Percentiles rank a stretch among this genome's conserved stretches.
phyloP scores from a whole-genome alignment of 2,113 vertebrate species.

The Syngnathus typhle region DNA sequence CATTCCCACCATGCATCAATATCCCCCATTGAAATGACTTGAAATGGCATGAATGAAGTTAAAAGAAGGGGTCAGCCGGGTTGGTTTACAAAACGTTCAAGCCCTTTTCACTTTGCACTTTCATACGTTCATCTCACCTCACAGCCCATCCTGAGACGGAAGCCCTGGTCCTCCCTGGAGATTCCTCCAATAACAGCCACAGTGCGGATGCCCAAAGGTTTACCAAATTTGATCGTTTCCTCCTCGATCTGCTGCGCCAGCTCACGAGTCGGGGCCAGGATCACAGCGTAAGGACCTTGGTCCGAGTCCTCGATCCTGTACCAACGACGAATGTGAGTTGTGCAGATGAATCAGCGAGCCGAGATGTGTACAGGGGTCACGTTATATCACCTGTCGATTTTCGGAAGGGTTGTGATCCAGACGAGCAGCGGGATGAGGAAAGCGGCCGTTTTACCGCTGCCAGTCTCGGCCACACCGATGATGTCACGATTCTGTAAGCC shows the following conservation, averaged over 20 bases:
- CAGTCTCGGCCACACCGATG: slow-evolving; percentile 94
- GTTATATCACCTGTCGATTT: slow-evolving; percentile 83
- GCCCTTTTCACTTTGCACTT: too few species aligned
- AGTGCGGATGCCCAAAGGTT: slow-evolving; percentile 90
- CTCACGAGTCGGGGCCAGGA: slow-evolving; percentile 94
- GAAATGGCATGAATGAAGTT: background rate
- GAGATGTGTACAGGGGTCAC: background rate
- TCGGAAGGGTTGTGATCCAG: slow-evolving; percentile 97
- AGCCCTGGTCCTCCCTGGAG: slow-evolving; percentile 96
- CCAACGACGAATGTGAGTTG: background rate
- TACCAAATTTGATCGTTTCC: slow-evolving; percentile 97
- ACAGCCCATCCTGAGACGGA: slow-evolving; percentile 94
- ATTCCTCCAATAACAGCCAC: slow-evolving; percentile 97
- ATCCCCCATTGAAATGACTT: background rate
- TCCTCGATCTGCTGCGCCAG: slow-evolving; percentile 98
- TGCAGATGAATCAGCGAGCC: background rate
- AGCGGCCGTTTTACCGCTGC: slow-evolving; percentile 95
- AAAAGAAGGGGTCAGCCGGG: too few species aligned
- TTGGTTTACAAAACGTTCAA: too few species aligned
- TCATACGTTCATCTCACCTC: slow-evolving; percentile 72
- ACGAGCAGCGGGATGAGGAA: slow-evolving; percentile 95
- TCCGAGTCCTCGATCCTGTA: slow-evolving; percentile 93
- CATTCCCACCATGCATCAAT: background rate
- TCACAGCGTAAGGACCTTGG: slow-evolving; percentile 95
- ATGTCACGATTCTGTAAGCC: slow-evolving; percentile 97